Evolutionary conservation across 2,888 invertebrate genomes (phyloP).

Genomic region (Drosophila formosana): DNA sequence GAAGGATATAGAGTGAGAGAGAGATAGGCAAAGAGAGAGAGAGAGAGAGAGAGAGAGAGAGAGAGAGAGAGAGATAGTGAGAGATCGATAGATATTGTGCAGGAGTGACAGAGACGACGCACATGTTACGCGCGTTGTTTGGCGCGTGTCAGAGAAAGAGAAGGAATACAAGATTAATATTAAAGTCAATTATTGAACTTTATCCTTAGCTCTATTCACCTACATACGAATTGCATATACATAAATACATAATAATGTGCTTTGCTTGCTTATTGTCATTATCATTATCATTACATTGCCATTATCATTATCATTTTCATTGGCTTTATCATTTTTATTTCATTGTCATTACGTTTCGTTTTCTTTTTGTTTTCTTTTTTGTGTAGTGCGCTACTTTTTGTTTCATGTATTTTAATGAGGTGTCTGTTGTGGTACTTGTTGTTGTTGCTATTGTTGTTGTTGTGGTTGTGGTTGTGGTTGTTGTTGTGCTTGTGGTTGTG

Average conservation of each 20-base stretch:
- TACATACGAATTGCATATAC: constrained; percentile 48
- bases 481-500: constrained; percentile 36
- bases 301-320: constrained; percentile 26
- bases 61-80: constrained; percentile 12
- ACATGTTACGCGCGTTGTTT: constrained; percentile 61
- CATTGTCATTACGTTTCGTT: constrained; percentile 32
- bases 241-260: constrained; percentile 61
- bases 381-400: constrained; percentile 53
- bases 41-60: constrained; percentile 10
- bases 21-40: background rate
- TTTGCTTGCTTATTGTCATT: constrained; percentile 42
- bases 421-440: constrained; percentile 36
- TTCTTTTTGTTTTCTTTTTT: constrained; percentile 24
- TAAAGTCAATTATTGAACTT: constrained; percentile 48
- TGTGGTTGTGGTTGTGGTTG: constrained; percentile 22
- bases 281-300: constrained; percentile 21
- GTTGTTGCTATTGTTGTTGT: constrained; percentile 40
- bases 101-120: constrained; percentile 49
- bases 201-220: constrained; percentile 56
- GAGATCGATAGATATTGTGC: constrained; percentile 18
- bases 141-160: constrained; percentile 67
- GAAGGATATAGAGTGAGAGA: constrained; percentile 8
- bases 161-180: constrained; percentile 70
- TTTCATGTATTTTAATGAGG: constrained; percentile 36
- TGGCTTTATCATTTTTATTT: constrained; percentile 20